Evolutionary conservation across 2,113 vertebrate species (phyloP), one percentile per base, ranked within the genome.

Genomic region (Todiramphus chloris): DNA sequence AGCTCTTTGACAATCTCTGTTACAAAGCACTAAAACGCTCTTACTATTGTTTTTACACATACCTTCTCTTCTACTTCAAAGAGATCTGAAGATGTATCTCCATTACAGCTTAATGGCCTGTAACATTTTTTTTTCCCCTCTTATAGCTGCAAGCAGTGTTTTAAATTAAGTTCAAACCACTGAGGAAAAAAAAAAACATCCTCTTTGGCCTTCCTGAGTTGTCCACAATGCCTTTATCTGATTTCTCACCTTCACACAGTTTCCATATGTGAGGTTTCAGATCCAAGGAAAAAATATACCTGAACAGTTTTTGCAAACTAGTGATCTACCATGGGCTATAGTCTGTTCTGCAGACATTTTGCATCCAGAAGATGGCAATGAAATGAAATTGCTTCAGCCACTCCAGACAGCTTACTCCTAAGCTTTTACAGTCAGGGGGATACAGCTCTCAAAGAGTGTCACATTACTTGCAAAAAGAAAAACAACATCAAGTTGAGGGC

Each of bases 21-120:
- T 86, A 81, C 18, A 72, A 95, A 92, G 35, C 39, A 83, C 55
- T 85, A n/a, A 78, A 91, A 56, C 23, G 70, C 50, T 59, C 68
- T 75, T 84, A 76, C 55, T 80, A 64, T 64, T 78, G 46, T 56
- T 93, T 87, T 92, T 91, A 90, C 41, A 79, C 25, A 8, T 78
- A 77, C 51, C 48, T 81, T 90, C 70, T 79, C 60, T 84, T 41
- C 24, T 35, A 87, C 53, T 75, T 95, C 82, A 46, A 89, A 93
- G 92, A 96, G 87, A 90, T 86, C 70, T 73, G 73, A 80, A 60
- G 68, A 81, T 53, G 79, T 84, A 96, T 94, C 90, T 94, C 69
- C 91, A 93, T 94, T 95, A 93, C 27, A 80, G 91, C 89, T 82
- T 97, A 97, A 96, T 88, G 77, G 55, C 24, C 63, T 76, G 67